Base-by-base conservation (phyloP, 2,888 invertebrate species). In the Cerastoderma edule region DNA sequence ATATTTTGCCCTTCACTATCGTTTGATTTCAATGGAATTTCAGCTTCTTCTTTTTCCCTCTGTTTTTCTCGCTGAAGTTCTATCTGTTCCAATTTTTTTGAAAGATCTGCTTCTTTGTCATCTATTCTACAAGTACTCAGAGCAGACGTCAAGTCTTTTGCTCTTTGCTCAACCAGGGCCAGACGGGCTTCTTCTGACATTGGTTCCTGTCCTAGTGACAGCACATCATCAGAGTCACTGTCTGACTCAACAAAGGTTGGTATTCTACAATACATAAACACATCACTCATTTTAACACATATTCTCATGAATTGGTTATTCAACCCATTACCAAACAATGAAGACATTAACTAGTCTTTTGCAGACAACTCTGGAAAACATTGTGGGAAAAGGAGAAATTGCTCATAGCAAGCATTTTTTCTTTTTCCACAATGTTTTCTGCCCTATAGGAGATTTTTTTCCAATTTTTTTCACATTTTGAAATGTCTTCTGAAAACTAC, bases 1-100 rank as follows among this genome's bases (percentile, higher is more conserved):
- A 75, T 70, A 28, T 71, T 53, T 53, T 67, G 69, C 66, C 72
- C 65, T 44, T 77, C 74, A 72, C 77, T 80, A 24, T 72, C 68
- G 53, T 71, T 75, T 53, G 56, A 60, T 50, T 30, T 48, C 0
- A 53, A 50, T 66, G 64, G 48, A 46, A 46, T 57, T 33, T 75
- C 74, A 5, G 74, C 27, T 70, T 72, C 69, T 60, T 44, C 33
- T 56, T 48, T 39, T 65, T 78, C 63, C 64, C 69, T 68, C 72
- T 50, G 44, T 60, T 77, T 65, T 32, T 70, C 60, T 72, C 69
- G 66, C 48, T 78, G 75, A 53, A 66, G 56, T 35, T 68, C 75
- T 50, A 70, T 69, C 56, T 72, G 72, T 44, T 68, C 66, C 28
- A 77, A 72, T 63, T 72, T 71, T 33, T 63, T 32, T 66, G 77